Evolutionary conservation across 2,113 vertebrate genomes (phyloP), one percentile per base, ranked within the genome.

Genomic region (Chionis minor): DNA sequence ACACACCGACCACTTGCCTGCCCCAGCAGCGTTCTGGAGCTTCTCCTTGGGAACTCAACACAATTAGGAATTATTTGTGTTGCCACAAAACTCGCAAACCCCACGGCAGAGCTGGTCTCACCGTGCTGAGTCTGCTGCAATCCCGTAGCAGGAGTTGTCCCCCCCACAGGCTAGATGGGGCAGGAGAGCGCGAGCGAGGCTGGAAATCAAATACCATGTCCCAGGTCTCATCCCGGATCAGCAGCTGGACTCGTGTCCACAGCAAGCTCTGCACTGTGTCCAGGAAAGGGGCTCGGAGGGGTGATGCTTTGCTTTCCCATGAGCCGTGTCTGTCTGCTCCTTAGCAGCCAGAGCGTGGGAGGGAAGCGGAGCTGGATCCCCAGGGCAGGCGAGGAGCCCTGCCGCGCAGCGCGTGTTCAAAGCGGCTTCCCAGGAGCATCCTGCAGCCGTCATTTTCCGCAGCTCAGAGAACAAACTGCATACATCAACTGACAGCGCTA

Each of bases 341-440:
- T 66, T 1, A 42, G 69, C 52, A 91, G 69, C 42, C 61, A 33
- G 14, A 49, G 18, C 2, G 0, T 0, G 45, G 23, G 30, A 88
- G 63, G 67, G 58, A 23, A 35, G 2, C 0, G 3, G 58, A 42
- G 67, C 79, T 14, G 72, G 47, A 33, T 40, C 4, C 63, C 72
- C 80, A 45, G 86, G 79, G 86, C 72, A 74, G 92, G 28, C 6
- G 3, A 26, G 75, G 44, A 84, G 65, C 42, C n/a, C 51, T 38
- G 54, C 0, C 3, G 5, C 3, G 13, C 2, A 0, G 15, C 1
- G 2, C 2, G 2, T 9, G 63, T n/a, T 24, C 91, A 45, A 8
- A 86, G 79, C 66, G 20, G 62, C 49, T 22, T 52, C 83, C 83
- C 83, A 33, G 12, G 80, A 65, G 45, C 61, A 30, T 17, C 19